Base-by-base conservation (phyloP, 2,797 vertebrate genomes). In the Bothrops alternatus region DNA sequence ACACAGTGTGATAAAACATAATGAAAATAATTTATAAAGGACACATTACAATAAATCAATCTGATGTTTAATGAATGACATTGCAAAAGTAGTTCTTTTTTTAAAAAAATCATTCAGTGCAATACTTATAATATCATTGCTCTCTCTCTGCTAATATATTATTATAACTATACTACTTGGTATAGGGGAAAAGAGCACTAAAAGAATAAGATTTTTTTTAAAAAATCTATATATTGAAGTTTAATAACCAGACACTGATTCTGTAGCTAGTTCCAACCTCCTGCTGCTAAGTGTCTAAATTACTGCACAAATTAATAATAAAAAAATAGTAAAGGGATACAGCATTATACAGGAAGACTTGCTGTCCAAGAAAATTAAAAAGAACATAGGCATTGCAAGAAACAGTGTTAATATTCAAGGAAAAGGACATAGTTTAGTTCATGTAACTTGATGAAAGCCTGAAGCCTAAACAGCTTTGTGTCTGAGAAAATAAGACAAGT, bases 11-110 rank as follows among this genome's bases (percentile, higher is more conserved):
- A 97, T 96, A 97, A 97, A 97, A 95, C 93, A 97, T 95, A 97
- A 97, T 97, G 96, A 97, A 98, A 97, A 97, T 96, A 97, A 97
- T 97, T 97, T 97, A 97, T 97, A 97, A 97, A 93, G 95, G 95
- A 96, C 97, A 96, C 94, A 97, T 97, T 97, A 96, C 95, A 93
- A 95, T 97, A 97, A 97, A 97, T 97, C 97, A 97, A 96, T 95
- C 96, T 95, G 89, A 94, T 96, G 96, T 91, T 92, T 97, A 97
- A 97, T 97, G 96, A 97, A 96, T 96, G 93, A 91, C 91, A 88
- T 95, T 97, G 93, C 92, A 95, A 94, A 93, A 95, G 95, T 93
- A 90, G 94, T 37, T 23, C 32, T 82, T 78, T 61, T 57, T 60
- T 3, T 0, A 73, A 92, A 94, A 90, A 92, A 94, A 82, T 93